phyloP scores from a whole-genome alignment of 2,888 invertebrate species.

The Drosophila neonasuta region DNA sequence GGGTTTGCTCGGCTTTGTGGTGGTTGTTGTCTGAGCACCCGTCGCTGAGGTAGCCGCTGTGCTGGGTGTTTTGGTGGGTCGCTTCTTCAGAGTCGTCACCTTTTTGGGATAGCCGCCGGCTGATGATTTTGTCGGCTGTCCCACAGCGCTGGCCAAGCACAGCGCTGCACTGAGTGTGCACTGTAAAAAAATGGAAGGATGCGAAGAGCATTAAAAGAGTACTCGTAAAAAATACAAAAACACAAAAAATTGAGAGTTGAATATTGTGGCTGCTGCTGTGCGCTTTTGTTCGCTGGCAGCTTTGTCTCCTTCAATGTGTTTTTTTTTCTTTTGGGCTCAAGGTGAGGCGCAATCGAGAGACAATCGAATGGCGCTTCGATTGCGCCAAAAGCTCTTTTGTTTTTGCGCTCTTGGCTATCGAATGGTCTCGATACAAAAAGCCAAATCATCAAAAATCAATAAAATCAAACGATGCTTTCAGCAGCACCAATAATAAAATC shows the following conservation, averaged over 20 bases:
- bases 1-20: slow-evolving; percentile 65
- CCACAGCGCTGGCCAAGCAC: slow-evolving; percentile 52
- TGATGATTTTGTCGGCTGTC: slow-evolving; percentile 33
- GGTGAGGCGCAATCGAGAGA: slow-evolving; percentile 57
- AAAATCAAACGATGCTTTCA: slow-evolving; percentile 48
- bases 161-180: slow-evolving; percentile 57
- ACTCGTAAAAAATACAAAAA: not conserved
- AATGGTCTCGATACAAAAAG: slow-evolving; percentile 50
- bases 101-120: slow-evolving; percentile 77
- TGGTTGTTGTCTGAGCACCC: slow-evolving; percentile 24
- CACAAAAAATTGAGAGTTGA: not conserved
- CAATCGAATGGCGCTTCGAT: slow-evolving; percentile 41
- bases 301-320: slow-evolving; percentile 33
- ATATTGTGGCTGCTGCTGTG: not conserved
- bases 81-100: slow-evolving; percentile 77
- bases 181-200: slow-evolving; percentile 34
- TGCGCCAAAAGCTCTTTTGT: slow-evolving; percentile 60
- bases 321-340: slow-evolving; percentile 46
- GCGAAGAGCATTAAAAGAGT: not conserved
- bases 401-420: slow-evolving; percentile 47
- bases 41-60: slow-evolving; percentile 15
- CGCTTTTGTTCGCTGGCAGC: slow-evolving; percentile 26
- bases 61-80: slow-evolving; percentile 71
- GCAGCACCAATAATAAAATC: slow-evolving; percentile 38
- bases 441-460: slow-evolving; percentile 47